Evolutionary conservation across 1,140 invertebrate genomes (phyloP).

Genomic region (Drosophila sproati): DNA sequence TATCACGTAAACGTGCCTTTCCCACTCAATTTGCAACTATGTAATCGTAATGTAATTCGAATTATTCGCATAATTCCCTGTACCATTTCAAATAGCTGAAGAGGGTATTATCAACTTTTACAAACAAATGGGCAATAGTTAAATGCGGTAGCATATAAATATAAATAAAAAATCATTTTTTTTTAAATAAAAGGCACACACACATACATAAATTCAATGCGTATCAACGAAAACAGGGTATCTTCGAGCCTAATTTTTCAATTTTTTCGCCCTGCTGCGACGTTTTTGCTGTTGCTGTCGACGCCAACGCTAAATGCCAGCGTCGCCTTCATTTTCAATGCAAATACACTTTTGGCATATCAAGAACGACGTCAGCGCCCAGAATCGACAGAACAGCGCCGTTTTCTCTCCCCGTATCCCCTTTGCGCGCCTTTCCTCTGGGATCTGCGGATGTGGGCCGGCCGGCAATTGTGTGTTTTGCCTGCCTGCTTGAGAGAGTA

Average conservation of each 20-base stretch:
- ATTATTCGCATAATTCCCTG: too few species aligned
- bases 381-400: conserved; percentile 14
- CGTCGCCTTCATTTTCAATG: conserved; percentile 52
- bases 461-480: conserved; percentile 66
- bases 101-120: too few species aligned
- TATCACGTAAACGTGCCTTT: too few species aligned
- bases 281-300: conserved; percentile 7
- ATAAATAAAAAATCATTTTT: too few species aligned
- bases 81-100: too few species aligned
- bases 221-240: too few species aligned
- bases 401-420: neutral
- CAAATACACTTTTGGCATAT: conserved; percentile 62
- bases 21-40: too few species aligned
- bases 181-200: too few species aligned
- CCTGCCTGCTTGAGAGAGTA: conserved; percentile 4
- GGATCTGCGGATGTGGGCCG: conserved; percentile 49
- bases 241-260: conserved; percentile 9
- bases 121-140: too few species aligned
- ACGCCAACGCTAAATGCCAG: conserved; percentile 6
- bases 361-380: conserved; percentile 61
- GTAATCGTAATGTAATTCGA: too few species aligned
- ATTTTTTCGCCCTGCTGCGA: conserved; percentile 19
- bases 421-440: neutral
- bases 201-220: too few species aligned
- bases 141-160: too few species aligned